phyloP scores from a whole-genome alignment of 2,888 invertebrate species.

The Onchidella celtica region DNA sequence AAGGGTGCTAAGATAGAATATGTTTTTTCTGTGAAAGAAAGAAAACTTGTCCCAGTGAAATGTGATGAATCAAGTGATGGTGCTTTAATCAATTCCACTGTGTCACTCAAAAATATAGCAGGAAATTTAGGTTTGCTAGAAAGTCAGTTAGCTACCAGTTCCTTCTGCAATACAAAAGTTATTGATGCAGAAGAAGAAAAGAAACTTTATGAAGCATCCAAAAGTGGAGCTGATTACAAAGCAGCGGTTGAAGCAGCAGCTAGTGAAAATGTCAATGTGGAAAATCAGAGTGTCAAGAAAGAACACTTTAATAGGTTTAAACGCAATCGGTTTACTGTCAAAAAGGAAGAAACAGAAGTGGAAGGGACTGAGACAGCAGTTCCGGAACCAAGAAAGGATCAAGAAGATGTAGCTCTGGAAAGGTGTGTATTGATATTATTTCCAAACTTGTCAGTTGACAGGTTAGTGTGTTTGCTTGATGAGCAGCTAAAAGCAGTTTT shows the following conservation, averaged over 20 bases:
- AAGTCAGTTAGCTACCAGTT: slow-evolving; percentile 23
- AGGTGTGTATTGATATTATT: slow-evolving; percentile 44
- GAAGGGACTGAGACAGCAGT: not conserved
- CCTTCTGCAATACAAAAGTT: not conserved
- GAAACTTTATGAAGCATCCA: slow-evolving; percentile 49
- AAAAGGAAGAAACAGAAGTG: slow-evolving; percentile 1
- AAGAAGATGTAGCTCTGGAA: slow-evolving; percentile 54
- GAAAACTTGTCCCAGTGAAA: slow-evolving; percentile 28
- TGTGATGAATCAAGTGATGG: slow-evolving; percentile 14
- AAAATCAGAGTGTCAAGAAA: slow-evolving; percentile 25
- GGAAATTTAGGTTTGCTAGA: slow-evolving; percentile 23
- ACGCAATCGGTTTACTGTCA: slow-evolving; percentile 36
- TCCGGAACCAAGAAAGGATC: not conserved
- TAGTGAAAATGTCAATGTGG: not conserved
- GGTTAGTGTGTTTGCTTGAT: no score
- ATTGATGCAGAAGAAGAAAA: slow-evolving; percentile 38
- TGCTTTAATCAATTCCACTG: slow-evolving; percentile 29
- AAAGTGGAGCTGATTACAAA: slow-evolving; percentile 39
- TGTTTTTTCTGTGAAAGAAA: slow-evolving; percentile 46
- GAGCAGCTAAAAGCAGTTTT: not conserved
- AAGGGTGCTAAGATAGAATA: slow-evolving; percentile 41
- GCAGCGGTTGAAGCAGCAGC: slow-evolving; percentile 23
- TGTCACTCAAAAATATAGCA: slow-evolving; percentile 33
- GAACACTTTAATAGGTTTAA: slow-evolving; percentile 33
- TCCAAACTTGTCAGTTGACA: no score